Conservation (phyloP, 2,797 vertebrate species). For the Loris lydekkerianus region DNA sequence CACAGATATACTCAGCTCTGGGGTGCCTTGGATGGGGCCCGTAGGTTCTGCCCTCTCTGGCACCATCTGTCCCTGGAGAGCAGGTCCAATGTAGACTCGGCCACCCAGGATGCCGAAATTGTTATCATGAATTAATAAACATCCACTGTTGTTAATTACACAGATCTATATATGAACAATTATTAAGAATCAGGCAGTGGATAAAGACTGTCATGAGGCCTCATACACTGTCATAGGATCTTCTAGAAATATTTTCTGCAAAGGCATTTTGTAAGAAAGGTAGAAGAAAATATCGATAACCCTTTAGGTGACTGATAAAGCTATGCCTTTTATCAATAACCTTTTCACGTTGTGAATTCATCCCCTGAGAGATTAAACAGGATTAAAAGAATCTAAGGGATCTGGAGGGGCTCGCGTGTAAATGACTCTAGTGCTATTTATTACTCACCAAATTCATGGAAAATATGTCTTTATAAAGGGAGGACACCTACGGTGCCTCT, state of each 20-base stretch:
- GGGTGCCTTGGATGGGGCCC: not conserved
- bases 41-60: not conserved
- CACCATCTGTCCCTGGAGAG: not conserved
- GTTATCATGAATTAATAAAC: no score
- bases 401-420: not conserved
- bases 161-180: no score
- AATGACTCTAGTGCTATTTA: not conserved
- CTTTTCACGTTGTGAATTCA: not conserved
- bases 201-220: no score
- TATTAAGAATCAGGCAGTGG: no score
- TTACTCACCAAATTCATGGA: constrained; percentile 13
- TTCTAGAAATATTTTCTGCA: not conserved
- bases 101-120: not conserved
- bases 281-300: not conserved
- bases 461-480: not conserved
- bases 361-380: not conserved
- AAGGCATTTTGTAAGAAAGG: not conserved
- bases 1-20: not conserved
- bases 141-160: no score
- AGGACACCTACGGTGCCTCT: not conserved
- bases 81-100: not conserved
- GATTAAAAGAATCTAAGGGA: constrained; percentile 34
- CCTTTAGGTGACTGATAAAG: not conserved
- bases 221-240: no score
- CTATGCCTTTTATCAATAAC: not conserved